Conservation (phyloP, 1,140 invertebrate genomes). For the Hermetia illucens region DNA sequence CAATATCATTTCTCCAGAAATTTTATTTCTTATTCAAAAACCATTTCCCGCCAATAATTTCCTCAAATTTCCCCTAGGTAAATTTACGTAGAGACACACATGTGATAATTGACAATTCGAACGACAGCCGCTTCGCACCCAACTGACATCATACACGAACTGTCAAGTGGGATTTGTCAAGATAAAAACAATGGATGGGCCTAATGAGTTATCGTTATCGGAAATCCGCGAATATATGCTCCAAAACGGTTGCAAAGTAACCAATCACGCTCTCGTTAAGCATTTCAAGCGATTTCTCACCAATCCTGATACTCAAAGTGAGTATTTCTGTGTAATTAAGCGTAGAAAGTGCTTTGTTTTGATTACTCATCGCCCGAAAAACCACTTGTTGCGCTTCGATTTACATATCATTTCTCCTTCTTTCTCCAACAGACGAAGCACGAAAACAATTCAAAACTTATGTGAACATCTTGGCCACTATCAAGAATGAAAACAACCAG, state of each 20-base stretch:
- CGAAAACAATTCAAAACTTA: conserved; percentile 78
- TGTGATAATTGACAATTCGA: no score
- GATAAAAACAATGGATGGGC: conserved; percentile 42
- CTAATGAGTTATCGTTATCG: conserved; percentile 60
- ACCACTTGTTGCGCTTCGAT: conserved; percentile 7
- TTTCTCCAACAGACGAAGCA: conserved; percentile 56
- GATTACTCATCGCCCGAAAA: conserved; percentile 12
- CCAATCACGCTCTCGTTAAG: conserved; percentile 75
- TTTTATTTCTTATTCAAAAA: no score
- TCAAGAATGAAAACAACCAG: conserved; percentile 65
- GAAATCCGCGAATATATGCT: conserved; percentile 73
- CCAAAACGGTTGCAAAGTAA: conserved; percentile 66
- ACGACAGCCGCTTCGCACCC: no score
- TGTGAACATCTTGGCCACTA: conserved; percentile 74
- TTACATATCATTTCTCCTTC: not conserved
- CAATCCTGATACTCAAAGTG: conserved; percentile 31
- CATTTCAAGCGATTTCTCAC: conserved; percentile 76
- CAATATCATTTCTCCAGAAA: no score
- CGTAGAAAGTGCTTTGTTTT: not conserved
- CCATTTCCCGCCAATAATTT: no score
- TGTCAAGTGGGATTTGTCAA: not conserved
- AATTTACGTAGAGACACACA: no score
- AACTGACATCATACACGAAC: not conserved
- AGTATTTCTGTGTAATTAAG: conserved; percentile 10
- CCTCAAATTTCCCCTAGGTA: no score